These are phyloP conservation scores for Noctua fimbriata DNA, from an alignment of 2,888 invertebrate genomes.

Conservation along the genomic window DNA sequence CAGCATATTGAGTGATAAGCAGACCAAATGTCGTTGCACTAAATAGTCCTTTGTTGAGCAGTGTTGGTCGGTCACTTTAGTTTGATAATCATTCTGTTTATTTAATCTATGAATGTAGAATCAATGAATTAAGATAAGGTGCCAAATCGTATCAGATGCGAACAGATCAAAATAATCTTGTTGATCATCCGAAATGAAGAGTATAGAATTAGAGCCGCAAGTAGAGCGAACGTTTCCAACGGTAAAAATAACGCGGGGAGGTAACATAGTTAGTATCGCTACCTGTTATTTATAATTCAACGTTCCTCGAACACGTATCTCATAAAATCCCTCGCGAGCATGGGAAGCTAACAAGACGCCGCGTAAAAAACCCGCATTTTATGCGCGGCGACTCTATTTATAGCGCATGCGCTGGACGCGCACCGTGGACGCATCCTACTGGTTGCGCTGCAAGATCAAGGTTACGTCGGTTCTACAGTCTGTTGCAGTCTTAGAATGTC, in stretches of 20 bases:
- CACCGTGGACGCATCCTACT: slow-evolving; percentile 85
- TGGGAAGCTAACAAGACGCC: slow-evolving; percentile 83
- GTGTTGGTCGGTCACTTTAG: background rate
- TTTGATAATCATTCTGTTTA: slow-evolving; percentile 12
- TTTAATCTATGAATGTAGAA: slow-evolving; percentile 25
- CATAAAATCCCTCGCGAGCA: slow-evolving; percentile 81
- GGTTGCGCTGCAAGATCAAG: slow-evolving; percentile 88
- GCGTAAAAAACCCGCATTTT: slow-evolving; percentile 84
- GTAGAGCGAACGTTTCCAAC: slow-evolving; percentile 64
- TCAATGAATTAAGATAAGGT: slow-evolving; percentile 36
- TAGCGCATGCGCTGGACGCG: slow-evolving; percentile 83
- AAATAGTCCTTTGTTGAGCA: slow-evolving; percentile 18
- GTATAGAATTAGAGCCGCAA: slow-evolving; percentile 9
- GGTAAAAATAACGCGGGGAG: slow-evolving; percentile 67
- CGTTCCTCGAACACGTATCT: slow-evolving; percentile 76
- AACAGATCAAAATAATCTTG: background rate
- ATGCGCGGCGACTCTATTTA: slow-evolving; percentile 85
- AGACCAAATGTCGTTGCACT: slow-evolving; percentile 20
- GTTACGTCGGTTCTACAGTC: slow-evolving; percentile 78
- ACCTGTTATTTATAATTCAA: slow-evolving; percentile 81
- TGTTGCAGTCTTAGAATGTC: slow-evolving; percentile 77
- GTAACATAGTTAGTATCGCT: slow-evolving; percentile 49
- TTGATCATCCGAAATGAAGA: background rate
- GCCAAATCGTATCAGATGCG: slow-evolving; percentile 12
- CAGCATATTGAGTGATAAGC: slow-evolving; percentile 2